phyloP scores from a whole-genome alignment of 2,888 invertebrate genomes.

The Gortyna flavago region DNA sequence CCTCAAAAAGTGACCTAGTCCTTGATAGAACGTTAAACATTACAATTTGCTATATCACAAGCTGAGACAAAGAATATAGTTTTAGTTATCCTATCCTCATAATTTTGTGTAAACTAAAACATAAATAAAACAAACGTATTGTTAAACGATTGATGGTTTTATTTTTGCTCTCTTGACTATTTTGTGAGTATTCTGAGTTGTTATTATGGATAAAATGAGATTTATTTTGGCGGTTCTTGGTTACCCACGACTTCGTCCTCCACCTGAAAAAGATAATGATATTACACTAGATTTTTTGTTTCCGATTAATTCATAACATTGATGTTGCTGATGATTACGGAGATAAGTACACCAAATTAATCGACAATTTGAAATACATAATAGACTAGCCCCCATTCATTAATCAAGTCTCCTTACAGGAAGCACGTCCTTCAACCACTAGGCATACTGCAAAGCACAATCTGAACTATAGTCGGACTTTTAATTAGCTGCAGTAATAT shows the following conservation, averaged over 20 bases:
- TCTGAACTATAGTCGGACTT: too few species aligned
- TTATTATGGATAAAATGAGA: conserved; percentile 1
- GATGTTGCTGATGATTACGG: neutral
- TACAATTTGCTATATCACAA: conserved; percentile 7
- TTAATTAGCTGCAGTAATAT: too few species aligned
- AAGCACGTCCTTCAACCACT: neutral
- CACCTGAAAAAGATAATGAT: conserved; percentile 76
- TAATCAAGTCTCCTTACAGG: neutral
- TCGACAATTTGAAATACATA: neutral
- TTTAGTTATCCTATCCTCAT: conserved; percentile 25
- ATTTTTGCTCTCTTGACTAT: conserved; percentile 43
- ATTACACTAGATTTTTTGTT: neutral
- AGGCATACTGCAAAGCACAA: neutral
- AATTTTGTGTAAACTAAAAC: conserved; percentile 30
- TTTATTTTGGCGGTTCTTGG: conserved; percentile 75
- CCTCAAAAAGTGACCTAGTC: neutral
- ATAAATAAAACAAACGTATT: conserved; percentile 36
- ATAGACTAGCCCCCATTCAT: neutral
- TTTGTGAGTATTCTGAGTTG: conserved; percentile 46
- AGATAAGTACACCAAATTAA: too few species aligned
- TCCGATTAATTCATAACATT: too few species aligned
- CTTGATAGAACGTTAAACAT: conserved; percentile 7
- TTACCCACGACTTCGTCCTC: conserved; percentile 80
- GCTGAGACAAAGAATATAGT: neutral
- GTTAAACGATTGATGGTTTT: conserved; percentile 1